These are phyloP conservation scores for Eupeodes corollae DNA, from an alignment of 1,140 invertebrate species.

Conservation along the genomic window DNA sequence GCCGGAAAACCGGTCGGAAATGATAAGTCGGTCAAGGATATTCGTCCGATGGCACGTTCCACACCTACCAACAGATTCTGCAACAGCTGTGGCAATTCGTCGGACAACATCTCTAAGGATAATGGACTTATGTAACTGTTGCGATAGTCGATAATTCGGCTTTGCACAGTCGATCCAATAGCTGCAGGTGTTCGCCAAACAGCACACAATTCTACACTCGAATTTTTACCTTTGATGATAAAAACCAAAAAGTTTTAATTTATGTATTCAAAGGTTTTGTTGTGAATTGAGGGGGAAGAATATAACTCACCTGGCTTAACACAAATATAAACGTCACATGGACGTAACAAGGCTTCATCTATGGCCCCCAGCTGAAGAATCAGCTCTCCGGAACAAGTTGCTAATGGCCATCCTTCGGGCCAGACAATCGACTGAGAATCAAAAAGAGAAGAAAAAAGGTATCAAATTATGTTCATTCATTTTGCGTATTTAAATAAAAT, in stretches of 20 bases:
- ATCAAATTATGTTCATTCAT: too few species aligned
- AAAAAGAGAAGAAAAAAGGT: slow-evolving; percentile 1
- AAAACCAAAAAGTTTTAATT: too few species aligned
- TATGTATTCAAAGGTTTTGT: too few species aligned
- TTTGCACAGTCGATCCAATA: slow-evolving; percentile 5
- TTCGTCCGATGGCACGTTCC: slow-evolving; percentile 53
- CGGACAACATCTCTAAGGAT: slow-evolving; percentile 16
- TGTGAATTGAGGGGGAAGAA: too few species aligned
- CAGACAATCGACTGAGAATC: slow-evolving; percentile 26
- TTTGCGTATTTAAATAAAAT: too few species aligned
- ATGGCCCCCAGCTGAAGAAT: slow-evolving; percentile 32
- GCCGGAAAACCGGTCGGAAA: slow-evolving; percentile 37
- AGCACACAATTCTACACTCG: slow-evolving; percentile 24
- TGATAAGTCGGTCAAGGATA: slow-evolving; percentile 51
- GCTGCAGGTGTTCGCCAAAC: slow-evolving; percentile 30
- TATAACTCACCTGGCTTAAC: slow-evolving; percentile 30
- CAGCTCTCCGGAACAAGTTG: slow-evolving; percentile 29
- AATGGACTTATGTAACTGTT: slow-evolving; percentile 10
- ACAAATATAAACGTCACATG: slow-evolving; percentile 32
- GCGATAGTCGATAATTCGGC: slow-evolving; percentile 21
- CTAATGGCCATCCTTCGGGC: slow-evolving; percentile 36
- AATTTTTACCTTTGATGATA: slow-evolving; percentile 1
- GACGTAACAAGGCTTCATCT: slow-evolving; percentile 26
- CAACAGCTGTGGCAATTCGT: slow-evolving; percentile 47
- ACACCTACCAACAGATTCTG: slow-evolving; percentile 52